phyloP scores from a whole-genome alignment of 1,140 invertebrate species.

The Matsumurasca onukii region DNA sequence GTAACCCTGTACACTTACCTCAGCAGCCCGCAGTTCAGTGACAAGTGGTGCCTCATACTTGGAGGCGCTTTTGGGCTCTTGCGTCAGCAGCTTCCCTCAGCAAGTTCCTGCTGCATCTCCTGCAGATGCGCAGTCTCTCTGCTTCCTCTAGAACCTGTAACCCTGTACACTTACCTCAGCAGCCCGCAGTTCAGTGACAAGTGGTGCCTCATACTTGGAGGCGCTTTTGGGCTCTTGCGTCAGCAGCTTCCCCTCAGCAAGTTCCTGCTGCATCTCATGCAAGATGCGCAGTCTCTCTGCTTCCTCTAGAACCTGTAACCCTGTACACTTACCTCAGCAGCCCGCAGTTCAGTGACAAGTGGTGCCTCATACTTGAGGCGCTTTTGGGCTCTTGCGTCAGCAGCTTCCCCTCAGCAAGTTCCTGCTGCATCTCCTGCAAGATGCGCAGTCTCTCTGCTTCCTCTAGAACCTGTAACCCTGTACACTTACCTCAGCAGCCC shows the following conservation, averaged over 20 bases:
- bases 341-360: conserved; percentile 57
- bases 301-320: background rate
- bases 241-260: too few species aligned
- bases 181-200: too few species aligned
- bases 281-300: background rate
- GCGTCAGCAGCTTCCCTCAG: too few species aligned
- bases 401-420: conserved; percentile 53
- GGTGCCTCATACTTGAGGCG: conserved; percentile 60
- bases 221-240: too few species aligned
- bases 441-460: conserved; percentile 13
- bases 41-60: conserved; percentile 62
- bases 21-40: conserved; percentile 56
- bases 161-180: too few species aligned
- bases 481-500: conserved; percentile 58
- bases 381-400: conserved; percentile 56
- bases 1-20: too few species aligned
- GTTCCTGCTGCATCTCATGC: background rate
- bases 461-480: too few species aligned
- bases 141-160: too few species aligned
- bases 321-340: conserved; percentile 56
- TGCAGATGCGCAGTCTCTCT: too few species aligned
- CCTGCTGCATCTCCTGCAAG: conserved; percentile 38
- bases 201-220: too few species aligned
- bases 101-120: too few species aligned
- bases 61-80: too few species aligned